Evolutionary conservation across 2,888 invertebrate genomes (phyloP).

Genomic region (Phorcus lineatus): DNA sequence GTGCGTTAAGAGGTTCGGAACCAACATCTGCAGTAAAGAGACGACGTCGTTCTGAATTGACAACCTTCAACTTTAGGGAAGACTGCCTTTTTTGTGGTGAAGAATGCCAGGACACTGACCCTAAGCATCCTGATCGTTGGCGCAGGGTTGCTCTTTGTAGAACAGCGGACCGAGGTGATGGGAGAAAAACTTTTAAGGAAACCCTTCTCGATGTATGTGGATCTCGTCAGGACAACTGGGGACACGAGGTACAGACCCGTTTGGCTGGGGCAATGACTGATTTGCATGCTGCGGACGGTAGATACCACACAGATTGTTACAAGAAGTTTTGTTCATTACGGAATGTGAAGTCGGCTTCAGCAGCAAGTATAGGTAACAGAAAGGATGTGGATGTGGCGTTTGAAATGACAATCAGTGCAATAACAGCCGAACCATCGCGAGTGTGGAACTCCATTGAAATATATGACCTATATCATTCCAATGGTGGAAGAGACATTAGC

Average conservation of each 20-base stretch:
- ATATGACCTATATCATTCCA: not conserved
- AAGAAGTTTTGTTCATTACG: not conserved
- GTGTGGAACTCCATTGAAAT: not conserved
- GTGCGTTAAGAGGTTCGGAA: no score
- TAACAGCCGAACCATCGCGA: not conserved
- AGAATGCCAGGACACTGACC: not conserved
- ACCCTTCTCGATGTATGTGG: no score
- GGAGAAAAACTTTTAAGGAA: no score
- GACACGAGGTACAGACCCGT: not conserved
- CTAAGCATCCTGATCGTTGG: not conserved
- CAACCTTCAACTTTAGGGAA: no score
- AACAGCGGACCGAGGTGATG: no score
- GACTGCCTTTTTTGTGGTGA: no score
- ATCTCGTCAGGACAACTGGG: not conserved
- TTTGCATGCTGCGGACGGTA: not conserved
- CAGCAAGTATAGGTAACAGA: not conserved
- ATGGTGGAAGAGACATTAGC: not conserved
- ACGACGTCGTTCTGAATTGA: no score
- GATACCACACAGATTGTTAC: not conserved
- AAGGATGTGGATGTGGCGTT: not conserved
- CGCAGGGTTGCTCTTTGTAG: not conserved
- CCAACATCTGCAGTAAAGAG: not conserved
- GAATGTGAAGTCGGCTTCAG: not conserved
- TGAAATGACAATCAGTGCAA: not conserved
- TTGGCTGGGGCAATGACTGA: no score